phyloP scores from a whole-genome alignment of 2,113 vertebrate genomes.

The Okapia johnstoni region DNA sequence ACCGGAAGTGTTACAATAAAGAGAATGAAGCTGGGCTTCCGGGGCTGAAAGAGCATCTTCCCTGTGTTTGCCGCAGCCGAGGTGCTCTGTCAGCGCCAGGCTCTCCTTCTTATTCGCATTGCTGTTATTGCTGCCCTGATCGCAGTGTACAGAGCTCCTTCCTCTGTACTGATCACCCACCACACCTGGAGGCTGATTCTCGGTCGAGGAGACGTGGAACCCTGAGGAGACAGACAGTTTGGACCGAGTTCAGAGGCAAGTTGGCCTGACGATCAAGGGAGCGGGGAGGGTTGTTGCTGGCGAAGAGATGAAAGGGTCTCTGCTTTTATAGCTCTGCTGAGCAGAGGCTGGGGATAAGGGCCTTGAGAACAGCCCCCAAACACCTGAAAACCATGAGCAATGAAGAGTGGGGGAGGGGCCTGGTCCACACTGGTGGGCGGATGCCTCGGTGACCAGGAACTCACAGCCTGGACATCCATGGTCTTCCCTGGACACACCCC shows the following conservation, averaged over 20 bases:
- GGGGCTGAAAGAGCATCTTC: background rate
- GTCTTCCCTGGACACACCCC: background rate
- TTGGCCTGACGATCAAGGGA: slow-evolving; percentile 49
- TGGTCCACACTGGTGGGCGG: background rate
- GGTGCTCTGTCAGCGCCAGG: background rate
- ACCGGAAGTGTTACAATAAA: rapidly evolving
- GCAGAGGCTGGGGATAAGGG: background rate
- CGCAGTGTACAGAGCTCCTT: slow-evolving; percentile 29
- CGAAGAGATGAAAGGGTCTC: slow-evolving; percentile 60
- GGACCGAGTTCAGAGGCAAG: slow-evolving; percentile 67
- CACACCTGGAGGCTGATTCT: slow-evolving; percentile 64
- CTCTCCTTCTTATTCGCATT: background rate
- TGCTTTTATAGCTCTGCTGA: slow-evolving; percentile 46
- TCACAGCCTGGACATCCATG: background rate
- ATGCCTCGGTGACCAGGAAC: background rate
- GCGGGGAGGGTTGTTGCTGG: slow-evolving; percentile 34
- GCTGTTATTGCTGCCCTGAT: slow-evolving; percentile 44
- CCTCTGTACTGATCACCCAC: slow-evolving; percentile 29
- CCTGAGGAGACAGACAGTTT: slow-evolving; percentile 58
- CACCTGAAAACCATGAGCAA: slow-evolving; percentile 47
- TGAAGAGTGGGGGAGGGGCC: background rate
- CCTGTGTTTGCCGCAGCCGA: background rate
- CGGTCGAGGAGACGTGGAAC: slow-evolving; percentile 35
- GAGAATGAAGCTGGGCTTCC: background rate
- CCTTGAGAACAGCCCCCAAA: slow-evolving; percentile 47